Evolutionary conservation across 2,113 vertebrate genomes (phyloP), one percentile per base, ranked within the genome.

Genomic region (Hepsetus odoe): DNA sequence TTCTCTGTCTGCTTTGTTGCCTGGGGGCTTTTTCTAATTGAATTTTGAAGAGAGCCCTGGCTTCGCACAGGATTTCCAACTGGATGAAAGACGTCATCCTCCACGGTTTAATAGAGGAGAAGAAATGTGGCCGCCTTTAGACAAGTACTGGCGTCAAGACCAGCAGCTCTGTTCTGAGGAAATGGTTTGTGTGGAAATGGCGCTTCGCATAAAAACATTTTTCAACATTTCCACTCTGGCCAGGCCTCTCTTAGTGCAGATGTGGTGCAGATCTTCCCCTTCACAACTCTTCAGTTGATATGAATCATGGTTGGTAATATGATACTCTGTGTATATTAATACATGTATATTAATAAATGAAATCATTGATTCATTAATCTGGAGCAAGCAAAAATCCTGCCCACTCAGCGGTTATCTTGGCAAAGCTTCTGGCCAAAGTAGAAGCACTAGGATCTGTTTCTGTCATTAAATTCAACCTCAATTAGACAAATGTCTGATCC

Each of bases 1-100:
- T 20, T 22, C 35, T 33, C 1, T 35, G 4, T 33, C 14, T 20
- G 33, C 30, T 74, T 35, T 55, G 46, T 53, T 40, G 40, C 55
- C 38, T 61, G 51, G 69, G 67, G 56, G 13, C 16, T 82, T 44
- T 62, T 24, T 56, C 33, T 66, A 51, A 82, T 77, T 68, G 68
- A 40, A 46, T 35, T 61, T 26, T 49, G 26, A 44, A 59, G 33
- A 69, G 69, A 62, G 32, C 3, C 42, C 38, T 7, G 18, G 38
- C 20, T 38, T 35, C 22, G 24, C 11, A 35, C 40, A 24, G 64
- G 55, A 77, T 80, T 76, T 75, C 40, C 68, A 20, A 53, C 46
- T 24, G 20, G 22, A 33, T 59, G 46, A 44, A 24, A 46, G 12
- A 28, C 49, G 26, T 33, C 6, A 0, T 32, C 35, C n/a, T 65